Conservation (phyloP, 2,888 invertebrate species). For the Pasiphila rectangulata region DNA sequence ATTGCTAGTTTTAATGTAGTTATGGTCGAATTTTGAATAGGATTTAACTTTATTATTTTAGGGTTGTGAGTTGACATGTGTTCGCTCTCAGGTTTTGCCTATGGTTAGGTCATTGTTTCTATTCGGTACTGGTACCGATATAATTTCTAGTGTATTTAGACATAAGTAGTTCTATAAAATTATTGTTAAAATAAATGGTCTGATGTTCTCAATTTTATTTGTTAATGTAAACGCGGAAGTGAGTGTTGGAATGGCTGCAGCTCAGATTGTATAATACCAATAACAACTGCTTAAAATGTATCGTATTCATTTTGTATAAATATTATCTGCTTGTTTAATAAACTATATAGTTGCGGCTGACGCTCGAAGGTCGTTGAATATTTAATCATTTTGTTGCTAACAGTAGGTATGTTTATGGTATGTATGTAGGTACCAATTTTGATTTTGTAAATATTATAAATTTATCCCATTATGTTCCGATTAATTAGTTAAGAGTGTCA, state of each 20-base stretch:
- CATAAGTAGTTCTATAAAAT: background rate
- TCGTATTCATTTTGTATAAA: constrained; percentile 3
- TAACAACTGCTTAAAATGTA: constrained; percentile 4
- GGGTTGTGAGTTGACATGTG: constrained; percentile 9
- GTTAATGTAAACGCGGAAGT: background rate
- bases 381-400: constrained; percentile 7
- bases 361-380: constrained; percentile 6
- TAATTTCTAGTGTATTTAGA: background rate
- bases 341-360: constrained; percentile 3
- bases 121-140: background rate
- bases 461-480: too few species aligned
- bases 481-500: constrained; percentile 40
- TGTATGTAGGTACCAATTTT: constrained; percentile 1
- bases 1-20: background rate
- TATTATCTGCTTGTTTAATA: background rate
- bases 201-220: constrained; percentile 6
- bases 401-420: background rate
- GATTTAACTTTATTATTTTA: constrained; percentile 2
- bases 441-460: constrained; percentile 17
- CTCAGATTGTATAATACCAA: constrained; percentile 3
- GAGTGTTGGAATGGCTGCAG: background rate
- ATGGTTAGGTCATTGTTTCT: background rate
- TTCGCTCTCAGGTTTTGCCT: constrained; percentile 11
- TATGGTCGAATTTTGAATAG: constrained; percentile 6
- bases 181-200: constrained; percentile 2